Conservation (phyloP, 2,797 vertebrate genomes). For the Mionectes olivaceus region DNA sequence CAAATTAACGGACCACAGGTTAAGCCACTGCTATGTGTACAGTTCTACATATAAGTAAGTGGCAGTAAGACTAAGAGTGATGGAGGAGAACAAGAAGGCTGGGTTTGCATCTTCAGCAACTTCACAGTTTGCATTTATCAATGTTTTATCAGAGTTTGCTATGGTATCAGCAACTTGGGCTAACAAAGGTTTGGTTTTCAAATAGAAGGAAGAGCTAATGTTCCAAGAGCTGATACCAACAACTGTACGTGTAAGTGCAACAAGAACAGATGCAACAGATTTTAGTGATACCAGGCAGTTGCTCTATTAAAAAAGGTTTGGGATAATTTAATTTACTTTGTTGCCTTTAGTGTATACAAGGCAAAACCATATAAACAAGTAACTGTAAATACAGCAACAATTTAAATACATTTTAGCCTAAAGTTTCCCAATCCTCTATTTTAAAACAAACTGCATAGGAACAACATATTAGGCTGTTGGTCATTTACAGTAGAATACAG, state of each 20-base stretch:
- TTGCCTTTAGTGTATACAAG: neutral
- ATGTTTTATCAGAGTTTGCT: neutral
- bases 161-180: rapidly evolving
- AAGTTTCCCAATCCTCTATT: neutral
- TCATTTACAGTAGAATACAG: neutral
- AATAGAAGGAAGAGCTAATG: neutral
- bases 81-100: neutral
- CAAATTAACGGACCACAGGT: neutral
- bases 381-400: neutral
- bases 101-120: neutral
- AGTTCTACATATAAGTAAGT: neutral
- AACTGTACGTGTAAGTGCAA: neutral
- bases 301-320: neutral
- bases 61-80: neutral
- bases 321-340: neutral
- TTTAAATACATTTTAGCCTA: neutral
- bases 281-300: neutral
- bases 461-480: neutral
- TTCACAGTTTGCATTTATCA: neutral
- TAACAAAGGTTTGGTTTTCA: neutral
- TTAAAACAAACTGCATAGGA: neutral
- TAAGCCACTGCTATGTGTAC: neutral
- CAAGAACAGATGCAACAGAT: neutral
- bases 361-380: neutral
- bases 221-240: neutral